phyloP scores from a whole-genome alignment of 2,888 invertebrate species.

The Cremastinae sp. region DNA sequence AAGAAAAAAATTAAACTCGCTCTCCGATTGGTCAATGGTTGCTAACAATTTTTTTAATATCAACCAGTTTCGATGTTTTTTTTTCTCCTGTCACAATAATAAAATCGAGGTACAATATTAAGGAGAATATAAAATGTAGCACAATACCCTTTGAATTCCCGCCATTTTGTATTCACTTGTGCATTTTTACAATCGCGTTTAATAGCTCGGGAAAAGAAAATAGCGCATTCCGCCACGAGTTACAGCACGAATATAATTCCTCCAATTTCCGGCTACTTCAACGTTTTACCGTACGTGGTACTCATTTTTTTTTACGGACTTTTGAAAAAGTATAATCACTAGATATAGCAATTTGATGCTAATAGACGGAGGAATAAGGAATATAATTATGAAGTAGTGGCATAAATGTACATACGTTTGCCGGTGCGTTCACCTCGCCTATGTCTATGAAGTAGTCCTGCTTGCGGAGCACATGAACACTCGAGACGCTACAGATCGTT shows the following conservation, averaged over 20 bases:
- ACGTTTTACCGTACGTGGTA: not conserved
- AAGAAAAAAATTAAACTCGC: not conserved
- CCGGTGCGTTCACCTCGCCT: conserved; percentile 66
- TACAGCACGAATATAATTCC: too few relatives aligned
- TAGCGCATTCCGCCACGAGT: too few relatives aligned
- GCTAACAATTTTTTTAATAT: too few relatives aligned
- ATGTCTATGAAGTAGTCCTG: conserved; percentile 65
- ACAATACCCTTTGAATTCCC: too few relatives aligned
- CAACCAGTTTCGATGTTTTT: not conserved
- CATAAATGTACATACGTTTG: conserved; percentile 60
- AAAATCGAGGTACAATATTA: not conserved
- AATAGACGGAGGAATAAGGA: not conserved
- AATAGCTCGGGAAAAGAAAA: too few relatives aligned
- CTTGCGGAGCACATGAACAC: conserved; percentile 68
- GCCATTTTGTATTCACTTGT: too few relatives aligned
- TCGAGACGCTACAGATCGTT: conserved; percentile 55
- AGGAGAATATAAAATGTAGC: not conserved
- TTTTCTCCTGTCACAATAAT: not conserved
- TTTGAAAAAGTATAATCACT: not conserved
- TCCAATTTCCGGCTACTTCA: too few relatives aligned
- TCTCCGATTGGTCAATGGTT: not conserved
- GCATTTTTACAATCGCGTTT: too few relatives aligned
- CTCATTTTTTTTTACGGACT: too few relatives aligned
- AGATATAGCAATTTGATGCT: not conserved
- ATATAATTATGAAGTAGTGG: too few relatives aligned